phyloP scores from a whole-genome alignment of 2,113 vertebrate species.

The Scytalopus superciliaris region DNA sequence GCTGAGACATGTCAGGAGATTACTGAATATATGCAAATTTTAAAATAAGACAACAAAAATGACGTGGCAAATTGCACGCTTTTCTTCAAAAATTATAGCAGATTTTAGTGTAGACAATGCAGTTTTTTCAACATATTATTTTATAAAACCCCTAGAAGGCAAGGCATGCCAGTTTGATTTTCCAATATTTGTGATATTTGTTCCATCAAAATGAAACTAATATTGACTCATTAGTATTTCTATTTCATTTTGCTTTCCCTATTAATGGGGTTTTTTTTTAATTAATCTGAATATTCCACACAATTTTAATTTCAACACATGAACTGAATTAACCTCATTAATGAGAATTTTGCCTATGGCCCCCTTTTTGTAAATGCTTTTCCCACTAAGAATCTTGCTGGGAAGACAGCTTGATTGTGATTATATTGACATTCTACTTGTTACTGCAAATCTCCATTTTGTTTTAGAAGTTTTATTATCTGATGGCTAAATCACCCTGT shows the following conservation, averaged over 20 bases:
- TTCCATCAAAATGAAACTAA: slow-evolving; percentile 9
- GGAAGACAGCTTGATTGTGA: slow-evolving; percentile 31
- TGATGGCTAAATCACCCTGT: background rate
- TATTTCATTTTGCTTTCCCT: background rate
- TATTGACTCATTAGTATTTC: slow-evolving; percentile 9
- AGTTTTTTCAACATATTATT: background rate
- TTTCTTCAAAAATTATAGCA: background rate
- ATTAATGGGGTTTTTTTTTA: background rate
- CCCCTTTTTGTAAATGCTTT: background rate
- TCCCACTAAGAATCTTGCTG: slow-evolving; percentile 8
- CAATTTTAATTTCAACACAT: slow-evolving; percentile 17
- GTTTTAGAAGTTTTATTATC: background rate
- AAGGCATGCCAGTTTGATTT: background rate
- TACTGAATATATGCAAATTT: background rate
- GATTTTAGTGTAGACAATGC: background rate
- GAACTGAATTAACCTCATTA: slow-evolving; percentile 44
- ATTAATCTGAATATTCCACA: slow-evolving; percentile 6
- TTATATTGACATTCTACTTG: slow-evolving; percentile 7
- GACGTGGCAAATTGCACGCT: background rate
- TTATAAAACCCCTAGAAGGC: background rate
- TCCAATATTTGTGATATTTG: background rate
- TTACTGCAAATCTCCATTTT: background rate
- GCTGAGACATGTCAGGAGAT: background rate
- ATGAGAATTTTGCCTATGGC: slow-evolving; percentile 36
- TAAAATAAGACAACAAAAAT: background rate